Base-by-base conservation (phyloP, 2,113 vertebrate species). In the Opisthocomus hoazin region DNA sequence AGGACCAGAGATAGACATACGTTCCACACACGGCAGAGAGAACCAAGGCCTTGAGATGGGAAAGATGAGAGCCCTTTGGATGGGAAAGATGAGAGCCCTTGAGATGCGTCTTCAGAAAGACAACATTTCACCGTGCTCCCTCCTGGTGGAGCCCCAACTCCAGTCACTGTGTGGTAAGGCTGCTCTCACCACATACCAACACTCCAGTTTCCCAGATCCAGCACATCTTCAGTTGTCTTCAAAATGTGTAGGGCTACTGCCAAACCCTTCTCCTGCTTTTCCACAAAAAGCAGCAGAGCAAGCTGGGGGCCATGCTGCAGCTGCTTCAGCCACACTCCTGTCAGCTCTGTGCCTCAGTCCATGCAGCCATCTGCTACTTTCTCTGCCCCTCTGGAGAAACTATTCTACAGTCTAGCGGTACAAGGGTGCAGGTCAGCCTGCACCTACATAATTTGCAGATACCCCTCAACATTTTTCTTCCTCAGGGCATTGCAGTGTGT, bases 161-260 rank as follows among this genome's bases (percentile, higher is more conserved):
- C 9, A 43, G 13, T 19, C 39, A 37, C 43, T 0, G 0, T 3
- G 1, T n/a, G 26, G 30, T 34, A 16, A 86, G 22, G n/a, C 68
- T 58, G 29, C 22, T 34, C 23, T 68, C 6, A 12, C 32, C 54
- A 18, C 7, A 24, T 23, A 23, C 24, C 12, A 36, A 4, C 19
- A 12, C 15, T 65, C 45, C 7, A 1, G 19, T 74, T 74, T 11
- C 37, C 12, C 15, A 16, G 51, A 63, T 41, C 29, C 32, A 58
- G 20, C 20, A 78, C 30, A 9, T 66, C 53, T 50, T 12, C 45
- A 7, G 29, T 18, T 58, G 56, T 61, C 84, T 57, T 82, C 64
- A 73, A 56, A 92, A 71, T 17, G 5, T 4, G 7, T 30, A 60
- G 6, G 39, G 27, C 45, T 80, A 13, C 53, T 84, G 53, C 20